Percentiles rank a stretch among this genome's conserved stretches.
These are phyloP conservation scores for Notodonta ziczac DNA, from an alignment of 2,888 invertebrate genomes.

Conservation along the genomic window DNA sequence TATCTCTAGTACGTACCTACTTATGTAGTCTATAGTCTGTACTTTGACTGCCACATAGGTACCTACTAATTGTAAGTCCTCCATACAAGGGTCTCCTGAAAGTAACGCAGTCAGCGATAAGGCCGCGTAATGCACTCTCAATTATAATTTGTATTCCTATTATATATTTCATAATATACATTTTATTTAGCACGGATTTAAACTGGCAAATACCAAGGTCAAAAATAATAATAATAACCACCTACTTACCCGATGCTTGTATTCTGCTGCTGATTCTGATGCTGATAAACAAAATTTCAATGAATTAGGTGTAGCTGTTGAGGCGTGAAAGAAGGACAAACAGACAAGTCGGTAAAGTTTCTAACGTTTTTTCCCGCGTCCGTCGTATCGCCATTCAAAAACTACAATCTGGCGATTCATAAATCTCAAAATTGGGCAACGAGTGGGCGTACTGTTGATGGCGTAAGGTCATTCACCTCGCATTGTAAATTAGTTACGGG, in stretches of 20 bases:
- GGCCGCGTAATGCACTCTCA: too few species aligned
- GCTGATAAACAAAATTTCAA: not conserved
- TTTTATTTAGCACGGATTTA: too few species aligned
- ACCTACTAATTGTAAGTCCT: too few species aligned
- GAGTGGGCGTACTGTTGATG: conserved; percentile 1
- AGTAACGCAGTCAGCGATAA: too few species aligned
- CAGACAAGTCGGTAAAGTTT: not conserved
- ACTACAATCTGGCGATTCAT: not conserved
- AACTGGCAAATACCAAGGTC: too few species aligned
- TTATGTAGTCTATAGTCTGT: too few species aligned
- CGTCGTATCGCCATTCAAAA: not conserved
- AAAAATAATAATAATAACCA: too few species aligned
- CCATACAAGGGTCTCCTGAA: too few species aligned
- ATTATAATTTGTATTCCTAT: too few species aligned
- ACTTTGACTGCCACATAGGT: too few species aligned
- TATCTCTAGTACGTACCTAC: too few species aligned
- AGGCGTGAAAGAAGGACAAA: not conserved
- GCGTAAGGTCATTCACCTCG: conserved; percentile 4
- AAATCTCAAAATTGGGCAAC: conserved; percentile 2
- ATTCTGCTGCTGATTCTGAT: conserved; percentile 5
- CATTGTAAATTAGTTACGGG: conserved; percentile 1
- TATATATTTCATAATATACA: too few species aligned
- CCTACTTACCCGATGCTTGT: not conserved
- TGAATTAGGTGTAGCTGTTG: not conserved
- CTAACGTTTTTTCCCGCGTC: not conserved